phyloP scores from a whole-genome alignment of 2,113 vertebrate genomes.

The Emydocephalus ijimae region DNA sequence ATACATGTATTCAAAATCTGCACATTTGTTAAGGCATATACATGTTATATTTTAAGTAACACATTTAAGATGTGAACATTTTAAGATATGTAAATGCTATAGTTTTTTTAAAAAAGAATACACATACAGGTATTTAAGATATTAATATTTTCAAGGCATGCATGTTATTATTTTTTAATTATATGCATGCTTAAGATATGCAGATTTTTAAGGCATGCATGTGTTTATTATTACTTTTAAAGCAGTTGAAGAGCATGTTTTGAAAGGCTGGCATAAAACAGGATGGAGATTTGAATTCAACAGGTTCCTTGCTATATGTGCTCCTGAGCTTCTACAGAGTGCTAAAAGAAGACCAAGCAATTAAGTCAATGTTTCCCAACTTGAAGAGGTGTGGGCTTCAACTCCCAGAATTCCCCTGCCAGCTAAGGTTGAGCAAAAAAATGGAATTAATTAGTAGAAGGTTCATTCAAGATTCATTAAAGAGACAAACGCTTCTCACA shows the following conservation, averaged over 20 bases:
- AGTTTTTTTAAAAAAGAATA: neutral
- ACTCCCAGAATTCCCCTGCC: neutral
- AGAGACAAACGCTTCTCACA: neutral
- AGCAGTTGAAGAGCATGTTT: neutral
- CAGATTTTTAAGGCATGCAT: neutral
- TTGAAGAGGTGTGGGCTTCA: neutral
- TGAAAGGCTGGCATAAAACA: neutral
- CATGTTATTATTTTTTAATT: neutral
- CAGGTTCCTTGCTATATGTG: neutral
- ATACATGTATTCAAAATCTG: neutral
- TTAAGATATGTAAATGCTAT: neutral
- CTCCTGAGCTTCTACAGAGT: neutral
- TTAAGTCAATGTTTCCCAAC: neutral
- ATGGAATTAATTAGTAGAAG: neutral
- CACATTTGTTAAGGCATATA: neutral
- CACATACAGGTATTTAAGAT: neutral
- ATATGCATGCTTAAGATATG: neutral
- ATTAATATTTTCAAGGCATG: neutral
- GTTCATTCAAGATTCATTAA: neutral
- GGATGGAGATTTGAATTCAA: neutral
- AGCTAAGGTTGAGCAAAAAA: neutral
- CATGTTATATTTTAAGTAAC: neutral
- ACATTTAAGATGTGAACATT: neutral
- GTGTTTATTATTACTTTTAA: neutral
- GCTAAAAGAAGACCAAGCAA: neutral